A percentile compares a stretch with the other conserved stretches of the same genome.
phyloP scores from a whole-genome alignment of 2,888 invertebrate genomes.

The Mamestra brassicae region DNA sequence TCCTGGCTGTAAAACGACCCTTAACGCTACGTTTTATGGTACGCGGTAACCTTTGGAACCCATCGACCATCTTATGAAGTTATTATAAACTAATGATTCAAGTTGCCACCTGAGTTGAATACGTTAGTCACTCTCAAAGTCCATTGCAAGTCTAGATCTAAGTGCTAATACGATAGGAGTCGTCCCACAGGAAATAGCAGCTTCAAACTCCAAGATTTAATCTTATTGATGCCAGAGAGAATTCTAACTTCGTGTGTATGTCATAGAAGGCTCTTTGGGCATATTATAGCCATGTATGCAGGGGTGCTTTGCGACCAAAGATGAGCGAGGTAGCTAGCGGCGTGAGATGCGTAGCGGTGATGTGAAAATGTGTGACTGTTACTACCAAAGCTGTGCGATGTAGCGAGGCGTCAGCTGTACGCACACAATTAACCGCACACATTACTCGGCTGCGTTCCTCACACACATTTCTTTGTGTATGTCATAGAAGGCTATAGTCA shows the following conservation, averaged over 20 bases:
- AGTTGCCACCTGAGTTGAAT: neutral
- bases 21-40: too few species aligned
- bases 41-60: too few species aligned
- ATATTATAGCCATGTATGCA: neutral
- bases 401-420: too few species aligned
- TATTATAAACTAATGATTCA: neutral
- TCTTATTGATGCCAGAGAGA: conserved; percentile 32
- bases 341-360: neutral
- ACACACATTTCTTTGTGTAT: too few species aligned
- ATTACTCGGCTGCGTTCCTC: too few species aligned
- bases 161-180: conserved; percentile 19
- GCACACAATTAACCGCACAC: too few species aligned
- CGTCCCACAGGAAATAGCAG: conserved; percentile 8
- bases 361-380: neutral
- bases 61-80: too few species aligned
- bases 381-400: neutral
- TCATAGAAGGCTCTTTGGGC: conserved; percentile 14
- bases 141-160: neutral
- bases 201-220: conserved; percentile 33
- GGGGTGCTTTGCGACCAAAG: neutral
- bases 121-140: neutral
- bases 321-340: neutral
- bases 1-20: too few species aligned
- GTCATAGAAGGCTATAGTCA: conserved; percentile 1
- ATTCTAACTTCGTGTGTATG: conserved; percentile 37